These are phyloP conservation scores for Drosophila nikananu DNA, from an alignment of 1,140 invertebrate genomes.

Conservation along the genomic window DNA sequence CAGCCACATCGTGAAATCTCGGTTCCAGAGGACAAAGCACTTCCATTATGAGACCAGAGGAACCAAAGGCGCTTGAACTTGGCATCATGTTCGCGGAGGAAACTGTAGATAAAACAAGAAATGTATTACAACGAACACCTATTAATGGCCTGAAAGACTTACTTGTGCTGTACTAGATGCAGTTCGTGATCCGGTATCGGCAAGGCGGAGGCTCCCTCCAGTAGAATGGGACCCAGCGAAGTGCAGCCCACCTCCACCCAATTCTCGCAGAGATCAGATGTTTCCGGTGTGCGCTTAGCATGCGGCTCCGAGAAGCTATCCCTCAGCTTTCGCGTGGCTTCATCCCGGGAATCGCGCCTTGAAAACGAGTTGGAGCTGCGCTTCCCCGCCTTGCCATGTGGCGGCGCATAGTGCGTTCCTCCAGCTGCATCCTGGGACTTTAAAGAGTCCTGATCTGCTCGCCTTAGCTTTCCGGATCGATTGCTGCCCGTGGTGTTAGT, in stretches of 20 bases:
- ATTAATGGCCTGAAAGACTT: slow-evolving; percentile 23
- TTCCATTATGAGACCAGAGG: slow-evolving; percentile 92
- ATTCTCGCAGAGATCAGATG: slow-evolving; percentile 86
- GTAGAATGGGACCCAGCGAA: slow-evolving; percentile 94
- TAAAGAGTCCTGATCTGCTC: slow-evolving; percentile 74
- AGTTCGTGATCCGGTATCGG: slow-evolving; percentile 91
- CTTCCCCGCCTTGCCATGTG: slow-evolving; percentile 58
- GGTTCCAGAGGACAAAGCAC: slow-evolving; percentile 63
- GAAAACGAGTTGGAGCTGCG: slow-evolving; percentile 82
- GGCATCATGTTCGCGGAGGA: slow-evolving; percentile 95
- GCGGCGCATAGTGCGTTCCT: slow-evolving; percentile 29
- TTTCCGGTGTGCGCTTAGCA: slow-evolving; percentile 68
- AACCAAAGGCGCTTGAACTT: slow-evolving; percentile 96
- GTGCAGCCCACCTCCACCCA: slow-evolving; percentile 98
- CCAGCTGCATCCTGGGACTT: slow-evolving; percentile 72
- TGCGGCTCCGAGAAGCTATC: slow-evolving; percentile 73
- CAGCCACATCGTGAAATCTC: slow-evolving; percentile 93
- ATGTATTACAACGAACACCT: background rate
- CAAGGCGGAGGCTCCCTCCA: slow-evolving; percentile 96
- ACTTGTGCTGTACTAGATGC: slow-evolving; percentile 92
- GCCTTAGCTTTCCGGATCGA: slow-evolving; percentile 75
- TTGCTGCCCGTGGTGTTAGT: slow-evolving; percentile 87
- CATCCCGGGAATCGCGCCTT: slow-evolving; percentile 76
- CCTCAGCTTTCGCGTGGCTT: slow-evolving; percentile 64
- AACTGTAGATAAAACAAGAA: slow-evolving; percentile 85